phyloP scores from a whole-genome alignment of 2,888 invertebrate species.

The Anticlea derivata region DNA sequence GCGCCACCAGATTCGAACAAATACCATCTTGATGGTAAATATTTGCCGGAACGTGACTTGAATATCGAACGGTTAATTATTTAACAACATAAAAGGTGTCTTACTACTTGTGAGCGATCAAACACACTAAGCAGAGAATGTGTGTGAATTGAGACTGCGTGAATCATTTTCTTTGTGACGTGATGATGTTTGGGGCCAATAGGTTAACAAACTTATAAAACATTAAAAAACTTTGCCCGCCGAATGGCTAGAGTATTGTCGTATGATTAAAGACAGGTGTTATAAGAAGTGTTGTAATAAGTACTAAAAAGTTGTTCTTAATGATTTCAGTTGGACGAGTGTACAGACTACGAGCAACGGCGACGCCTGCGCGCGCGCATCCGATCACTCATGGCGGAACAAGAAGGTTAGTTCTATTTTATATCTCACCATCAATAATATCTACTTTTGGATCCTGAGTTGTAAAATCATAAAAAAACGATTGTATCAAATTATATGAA shows the following conservation, averaged over 20 bases:
- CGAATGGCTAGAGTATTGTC: too few species aligned
- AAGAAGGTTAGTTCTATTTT: slow-evolving; percentile 87
- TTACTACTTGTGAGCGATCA: slow-evolving; percentile 9
- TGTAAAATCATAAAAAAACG: too few species aligned
- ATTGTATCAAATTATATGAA: too few species aligned
- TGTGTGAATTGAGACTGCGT: neutral
- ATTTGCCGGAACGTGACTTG: slow-evolving; percentile 17
- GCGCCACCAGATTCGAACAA: slow-evolving; percentile 4
- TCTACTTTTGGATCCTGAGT: too few species aligned
- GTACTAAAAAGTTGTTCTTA: neutral
- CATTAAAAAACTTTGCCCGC: too few species aligned
- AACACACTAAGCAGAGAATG: neutral
- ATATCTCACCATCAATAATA: neutral
- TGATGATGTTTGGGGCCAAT: neutral
- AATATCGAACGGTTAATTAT: slow-evolving; percentile 3
- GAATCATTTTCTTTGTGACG: neutral
- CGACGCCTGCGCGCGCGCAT: slow-evolving; percentile 91
- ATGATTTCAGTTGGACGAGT: slow-evolving; percentile 89
- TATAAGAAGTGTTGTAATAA: neutral
- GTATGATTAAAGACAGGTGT: too few species aligned
- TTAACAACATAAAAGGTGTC: slow-evolving; percentile 6
- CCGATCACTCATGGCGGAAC: slow-evolving; percentile 93
- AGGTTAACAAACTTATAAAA: neutral
- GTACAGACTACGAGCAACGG: slow-evolving; percentile 94
- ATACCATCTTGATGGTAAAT: slow-evolving; percentile 4